Evolutionary conservation across 2,113 vertebrate species (phyloP).

Genomic region (Acinonyx jubatus): DNA sequence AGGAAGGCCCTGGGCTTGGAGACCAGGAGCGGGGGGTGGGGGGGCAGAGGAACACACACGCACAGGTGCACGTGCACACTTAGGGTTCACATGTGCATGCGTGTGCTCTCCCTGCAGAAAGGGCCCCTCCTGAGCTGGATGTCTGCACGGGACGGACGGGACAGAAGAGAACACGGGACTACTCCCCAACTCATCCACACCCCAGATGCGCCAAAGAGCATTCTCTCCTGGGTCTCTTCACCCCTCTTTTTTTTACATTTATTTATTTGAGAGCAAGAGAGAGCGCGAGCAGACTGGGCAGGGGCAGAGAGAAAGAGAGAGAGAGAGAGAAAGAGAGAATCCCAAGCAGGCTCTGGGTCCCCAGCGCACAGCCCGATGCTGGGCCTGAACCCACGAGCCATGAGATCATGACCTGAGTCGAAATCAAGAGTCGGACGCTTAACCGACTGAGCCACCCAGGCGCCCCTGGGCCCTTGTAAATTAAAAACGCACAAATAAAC

Average conservation of each 20-base stretch:
- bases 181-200: not conserved
- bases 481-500: not conserved
- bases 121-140: not conserved
- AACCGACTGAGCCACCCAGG: no score
- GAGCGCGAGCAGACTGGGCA: no score
- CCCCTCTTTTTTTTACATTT: no score
- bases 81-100: not conserved
- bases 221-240: not conserved
- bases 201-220: not conserved
- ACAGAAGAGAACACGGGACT: not conserved
- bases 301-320: no score
- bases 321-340: no score
- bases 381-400: no score
- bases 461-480: no score
- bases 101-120: not conserved
- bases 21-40: not conserved
- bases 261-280: no score
- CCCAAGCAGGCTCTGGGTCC: no score
- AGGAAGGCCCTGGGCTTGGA: not conserved
- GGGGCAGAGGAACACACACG: fast-evolving
- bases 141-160: not conserved
- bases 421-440: no score
- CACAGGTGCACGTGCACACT: not conserved
- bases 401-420: no score
- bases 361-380: no score